These are phyloP conservation scores for Corbicula japonica DNA, from an alignment of 2,888 invertebrate genomes.

Conservation along the genomic window DNA sequence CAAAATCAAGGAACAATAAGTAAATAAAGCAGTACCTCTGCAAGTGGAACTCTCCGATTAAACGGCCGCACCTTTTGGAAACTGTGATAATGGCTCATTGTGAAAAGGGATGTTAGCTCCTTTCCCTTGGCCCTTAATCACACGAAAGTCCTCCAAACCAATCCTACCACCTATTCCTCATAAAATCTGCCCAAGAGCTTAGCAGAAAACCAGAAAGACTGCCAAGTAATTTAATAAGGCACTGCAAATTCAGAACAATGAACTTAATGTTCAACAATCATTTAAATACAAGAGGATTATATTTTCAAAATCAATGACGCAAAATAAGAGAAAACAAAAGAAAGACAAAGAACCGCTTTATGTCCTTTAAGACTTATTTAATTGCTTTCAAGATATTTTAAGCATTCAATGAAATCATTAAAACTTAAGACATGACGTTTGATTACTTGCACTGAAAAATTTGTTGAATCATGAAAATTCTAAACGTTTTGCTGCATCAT, in stretches of 20 bases:
- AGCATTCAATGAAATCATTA: too few species aligned
- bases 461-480: too few species aligned
- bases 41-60: conserved; percentile 47
- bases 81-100: conserved; percentile 48
- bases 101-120: background rate
- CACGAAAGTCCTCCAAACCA: conserved; percentile 1
- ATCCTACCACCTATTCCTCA: too few species aligned
- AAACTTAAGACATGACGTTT: too few species aligned
- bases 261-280: conserved; percentile 25
- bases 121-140: too few species aligned
- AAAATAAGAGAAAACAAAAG: conserved; percentile 12
- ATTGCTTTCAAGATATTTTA: too few species aligned
- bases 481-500: too few species aligned
- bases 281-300: conserved; percentile 21
- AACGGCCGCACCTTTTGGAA: conserved; percentile 58
- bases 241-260: conserved; percentile 58
- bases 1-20: background rate
- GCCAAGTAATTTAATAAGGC: conserved; percentile 55
- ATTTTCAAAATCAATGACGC: conserved; percentile 5
- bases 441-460: too few species aligned
- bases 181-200: too few species aligned
- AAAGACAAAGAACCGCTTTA: conserved; percentile 8
- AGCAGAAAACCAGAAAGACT: background rate
- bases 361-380: conserved; percentile 10
- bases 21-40: conserved; percentile 49